Conservation (phyloP, 2,113 vertebrate species). For the Melanostigma gelatinosum region DNA sequence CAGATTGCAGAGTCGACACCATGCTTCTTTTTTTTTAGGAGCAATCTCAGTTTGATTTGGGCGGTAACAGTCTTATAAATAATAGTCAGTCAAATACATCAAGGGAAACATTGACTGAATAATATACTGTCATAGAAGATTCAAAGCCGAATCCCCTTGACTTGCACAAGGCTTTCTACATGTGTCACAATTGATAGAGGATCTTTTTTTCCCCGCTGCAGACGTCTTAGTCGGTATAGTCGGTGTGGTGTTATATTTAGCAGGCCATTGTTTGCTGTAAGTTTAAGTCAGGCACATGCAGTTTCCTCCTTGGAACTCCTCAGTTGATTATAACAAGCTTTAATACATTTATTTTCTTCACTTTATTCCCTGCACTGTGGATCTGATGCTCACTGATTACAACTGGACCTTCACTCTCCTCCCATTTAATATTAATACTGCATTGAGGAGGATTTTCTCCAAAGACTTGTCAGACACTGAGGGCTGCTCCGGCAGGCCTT, state of each 20-base stretch:
- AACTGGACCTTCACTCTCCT: constrained; percentile 64
- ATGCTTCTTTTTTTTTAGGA: constrained; percentile 61
- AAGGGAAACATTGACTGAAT: constrained; percentile 47
- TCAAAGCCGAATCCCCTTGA: constrained; percentile 49
- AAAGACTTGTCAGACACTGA: constrained; percentile 80
- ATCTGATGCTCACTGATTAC: constrained; percentile 72
- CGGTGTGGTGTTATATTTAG: constrained; percentile 28
- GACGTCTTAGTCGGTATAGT: not conserved
- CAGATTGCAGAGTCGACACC: constrained; percentile 79
- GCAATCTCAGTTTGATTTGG: constrained; percentile 47
- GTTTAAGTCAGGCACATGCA: constrained; percentile 6
- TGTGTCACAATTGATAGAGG: constrained; percentile 21
- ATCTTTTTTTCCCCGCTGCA: constrained; percentile 11
- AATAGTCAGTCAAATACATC: constrained; percentile 53
- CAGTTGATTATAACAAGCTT: constrained; percentile 39
- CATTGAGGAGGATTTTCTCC: constrained; percentile 79
- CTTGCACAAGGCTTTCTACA: constrained; percentile 16
- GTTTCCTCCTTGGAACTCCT: constrained; percentile 2
- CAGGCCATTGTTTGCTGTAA: not conserved
- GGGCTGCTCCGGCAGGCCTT: constrained; percentile 80
- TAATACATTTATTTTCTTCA: constrained; percentile 35
- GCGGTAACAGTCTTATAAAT: constrained; percentile 37
- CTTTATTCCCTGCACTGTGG: constrained; percentile 17
- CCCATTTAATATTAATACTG: constrained; percentile 75
- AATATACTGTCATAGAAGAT: constrained; percentile 53